phyloP scores from a whole-genome alignment of 2,113 vertebrate genomes.

The Ascaphus truei region DNA sequence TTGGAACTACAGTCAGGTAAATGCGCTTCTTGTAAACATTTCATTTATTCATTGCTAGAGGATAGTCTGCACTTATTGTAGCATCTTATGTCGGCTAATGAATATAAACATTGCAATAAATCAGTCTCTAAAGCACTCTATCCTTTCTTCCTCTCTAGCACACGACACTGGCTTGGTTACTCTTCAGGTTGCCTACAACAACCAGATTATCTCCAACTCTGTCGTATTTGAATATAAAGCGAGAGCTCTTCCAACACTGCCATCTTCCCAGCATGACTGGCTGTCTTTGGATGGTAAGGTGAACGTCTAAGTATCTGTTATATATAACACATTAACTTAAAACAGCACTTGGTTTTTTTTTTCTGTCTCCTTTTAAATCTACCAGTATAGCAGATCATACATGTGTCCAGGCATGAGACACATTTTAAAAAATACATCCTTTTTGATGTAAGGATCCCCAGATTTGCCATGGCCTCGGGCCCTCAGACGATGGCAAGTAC shows the following conservation, averaged over 20 bases:
- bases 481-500: too few relatives aligned
- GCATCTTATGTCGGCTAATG: background rate
- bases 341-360: too few relatives aligned
- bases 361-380: too few relatives aligned
- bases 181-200: conserved; percentile 96
- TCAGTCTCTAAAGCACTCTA: background rate
- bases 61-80: background rate
- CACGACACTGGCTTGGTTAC: conserved; percentile 97
- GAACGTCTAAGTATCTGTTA: background rate
- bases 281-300: conserved; percentile 94
- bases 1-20: background rate
- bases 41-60: background rate
- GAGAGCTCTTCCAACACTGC: conserved; percentile 90
- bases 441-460: too few relatives aligned
- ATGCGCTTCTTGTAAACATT: background rate
- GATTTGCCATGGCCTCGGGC: too few relatives aligned
- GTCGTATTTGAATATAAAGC: conserved; percentile 99
- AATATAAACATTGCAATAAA: background rate
- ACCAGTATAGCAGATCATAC: too few relatives aligned
- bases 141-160: conserved; percentile 57
- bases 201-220: conserved; percentile 97
- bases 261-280: conserved; percentile 98
- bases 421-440: too few relatives aligned
- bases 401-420: too few relatives aligned
- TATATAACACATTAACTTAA: too few relatives aligned